Percentiles rank a stretch among this genome's conserved stretches.
These are phyloP conservation scores for Lamellibrachia luymesi DNA, from an alignment of 1,140 invertebrate species.

Conservation along the genomic window DNA sequence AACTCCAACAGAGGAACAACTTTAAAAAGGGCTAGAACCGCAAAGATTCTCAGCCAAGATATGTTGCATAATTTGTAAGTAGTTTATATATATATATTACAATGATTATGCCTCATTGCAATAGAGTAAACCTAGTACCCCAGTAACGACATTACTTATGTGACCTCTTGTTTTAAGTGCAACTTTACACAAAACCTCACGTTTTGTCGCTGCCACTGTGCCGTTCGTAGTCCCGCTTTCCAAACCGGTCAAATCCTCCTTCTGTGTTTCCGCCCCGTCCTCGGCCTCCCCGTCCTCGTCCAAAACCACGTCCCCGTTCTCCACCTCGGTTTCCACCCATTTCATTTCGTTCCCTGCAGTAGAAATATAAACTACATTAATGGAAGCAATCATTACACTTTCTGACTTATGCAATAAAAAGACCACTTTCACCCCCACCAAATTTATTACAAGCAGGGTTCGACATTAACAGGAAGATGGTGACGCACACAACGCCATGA, in stretches of 20 bases:
- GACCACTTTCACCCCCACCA: too few relatives aligned
- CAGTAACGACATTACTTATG: too few relatives aligned
- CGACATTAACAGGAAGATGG: background rate
- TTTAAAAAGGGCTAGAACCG: too few relatives aligned
- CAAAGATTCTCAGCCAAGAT: too few relatives aligned
- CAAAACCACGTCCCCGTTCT: conserved; percentile 52
- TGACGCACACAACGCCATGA: background rate
- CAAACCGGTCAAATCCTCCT: conserved; percentile 49
- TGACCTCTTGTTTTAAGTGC: background rate
- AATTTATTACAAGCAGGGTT: too few relatives aligned
- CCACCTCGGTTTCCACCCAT: conserved; percentile 51
- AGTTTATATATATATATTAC: too few relatives aligned
- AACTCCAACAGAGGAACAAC: too few relatives aligned
- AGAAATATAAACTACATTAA: background rate
- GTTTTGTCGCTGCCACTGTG: conserved; percentile 93
- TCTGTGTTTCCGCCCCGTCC: conserved; percentile 58
- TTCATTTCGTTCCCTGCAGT: conserved; percentile 31
- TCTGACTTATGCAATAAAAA: conserved; percentile 42
- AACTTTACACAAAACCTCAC: conserved; percentile 57
- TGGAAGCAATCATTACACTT: too few relatives aligned
- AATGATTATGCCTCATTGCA: too few relatives aligned
- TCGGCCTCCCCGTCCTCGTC: conserved; percentile 43
- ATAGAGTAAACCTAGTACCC: too few relatives aligned
- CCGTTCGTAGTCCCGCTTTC: conserved; percentile 87
- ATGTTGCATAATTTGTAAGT: too few relatives aligned